These are phyloP conservation scores for Campylomormyrus numenius DNA, from an alignment of 2,113 vertebrate species.

Conservation along the genomic window DNA sequence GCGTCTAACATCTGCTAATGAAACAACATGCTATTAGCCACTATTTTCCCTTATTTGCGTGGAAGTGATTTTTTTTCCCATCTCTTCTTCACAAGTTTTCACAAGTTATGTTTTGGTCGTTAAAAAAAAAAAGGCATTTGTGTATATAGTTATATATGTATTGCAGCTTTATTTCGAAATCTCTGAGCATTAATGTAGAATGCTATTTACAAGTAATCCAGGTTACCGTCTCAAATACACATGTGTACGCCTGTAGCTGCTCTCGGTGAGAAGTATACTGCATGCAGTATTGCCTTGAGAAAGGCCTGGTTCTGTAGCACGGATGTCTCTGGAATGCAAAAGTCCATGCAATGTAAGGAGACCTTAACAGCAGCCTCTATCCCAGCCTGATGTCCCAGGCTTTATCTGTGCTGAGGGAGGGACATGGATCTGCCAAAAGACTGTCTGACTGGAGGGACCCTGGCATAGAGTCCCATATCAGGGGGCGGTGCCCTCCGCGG, in stretches of 20 bases:
- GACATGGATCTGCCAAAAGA: neutral
- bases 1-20: neutral
- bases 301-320: neutral
- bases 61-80: neutral
- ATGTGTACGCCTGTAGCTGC: too few relatives aligned
- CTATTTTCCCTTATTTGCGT: neutral
- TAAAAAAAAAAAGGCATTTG: neutral
- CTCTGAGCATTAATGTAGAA: neutral
- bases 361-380: neutral
- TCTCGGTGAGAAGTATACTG: neutral
- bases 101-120: neutral
- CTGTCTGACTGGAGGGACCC: neutral
- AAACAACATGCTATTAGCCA: neutral
- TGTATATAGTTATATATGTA: neutral
- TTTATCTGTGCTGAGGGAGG: neutral
- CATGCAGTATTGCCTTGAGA: neutral
- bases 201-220: neutral
- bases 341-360: neutral
- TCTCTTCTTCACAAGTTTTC: neutral
- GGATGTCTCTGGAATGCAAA: neutral
- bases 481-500: neutral
- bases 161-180: neutral
- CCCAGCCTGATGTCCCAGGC: neutral
- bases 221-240: neutral
- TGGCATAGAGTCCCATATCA: neutral